Percentiles rank a stretch among this genome's conserved stretches.
phyloP scores from a whole-genome alignment of 2,888 invertebrate genomes.

The Archaeoteleia sp. region DNA sequence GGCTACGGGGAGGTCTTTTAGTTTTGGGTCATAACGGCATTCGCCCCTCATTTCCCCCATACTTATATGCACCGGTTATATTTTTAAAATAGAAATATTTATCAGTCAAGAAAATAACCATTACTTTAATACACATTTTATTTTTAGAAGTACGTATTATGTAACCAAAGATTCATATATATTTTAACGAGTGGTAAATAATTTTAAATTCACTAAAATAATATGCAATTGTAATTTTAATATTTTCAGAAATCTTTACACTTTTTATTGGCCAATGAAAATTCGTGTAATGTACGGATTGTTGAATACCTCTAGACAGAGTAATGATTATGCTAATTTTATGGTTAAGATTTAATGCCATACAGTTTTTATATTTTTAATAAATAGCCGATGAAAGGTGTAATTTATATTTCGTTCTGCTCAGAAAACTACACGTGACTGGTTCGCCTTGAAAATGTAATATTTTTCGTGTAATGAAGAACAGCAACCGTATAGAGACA shows the following conservation, averaged over 20 bases:
- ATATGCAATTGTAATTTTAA: not conserved
- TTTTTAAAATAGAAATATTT: not conserved
- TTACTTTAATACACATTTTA: no score
- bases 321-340: conserved; percentile 35
- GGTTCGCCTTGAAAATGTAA: conserved; percentile 42
- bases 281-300: conserved; percentile 3
- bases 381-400: conserved; percentile 28
- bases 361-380: conserved; percentile 30
- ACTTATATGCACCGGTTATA: not conserved
- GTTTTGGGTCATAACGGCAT: conserved; percentile 10
- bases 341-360: conserved; percentile 26
- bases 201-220: not conserved
- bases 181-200: not conserved
- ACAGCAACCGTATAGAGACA: no score
- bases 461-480: conserved; percentile 30
- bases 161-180: not conserved
- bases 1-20: not conserved
- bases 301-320: not conserved
- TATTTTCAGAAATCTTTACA: not conserved
- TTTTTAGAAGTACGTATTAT: no score
- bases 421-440: conserved; percentile 22
- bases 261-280: not conserved
- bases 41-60: not conserved
- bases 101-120: no score
- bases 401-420: conserved; percentile 33